A percentile compares a stretch with the other conserved stretches of the same genome.
Evolutionary conservation across 1,140 invertebrate genomes (phyloP).

Genomic region (Helicoverpa armigera): DNA sequence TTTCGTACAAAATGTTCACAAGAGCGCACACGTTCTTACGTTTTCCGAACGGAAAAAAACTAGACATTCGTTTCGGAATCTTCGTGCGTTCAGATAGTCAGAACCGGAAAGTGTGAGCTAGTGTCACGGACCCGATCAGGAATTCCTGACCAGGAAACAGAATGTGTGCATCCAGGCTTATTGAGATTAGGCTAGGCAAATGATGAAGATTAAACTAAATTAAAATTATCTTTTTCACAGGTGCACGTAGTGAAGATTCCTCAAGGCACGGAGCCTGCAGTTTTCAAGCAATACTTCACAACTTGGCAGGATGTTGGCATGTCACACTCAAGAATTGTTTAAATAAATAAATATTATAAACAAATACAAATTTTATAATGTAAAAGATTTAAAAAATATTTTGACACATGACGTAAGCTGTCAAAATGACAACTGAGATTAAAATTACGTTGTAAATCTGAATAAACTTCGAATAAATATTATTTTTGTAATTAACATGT

Average conservation of each 20-base stretch:
- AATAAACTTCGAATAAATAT: background rate
- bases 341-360: conserved; percentile 48
- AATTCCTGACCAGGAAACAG: too few relatives aligned
- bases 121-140: too few relatives aligned
- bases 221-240: conserved; percentile 62
- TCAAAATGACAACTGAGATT: background rate
- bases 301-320: conserved; percentile 91
- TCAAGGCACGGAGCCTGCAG: conserved; percentile 91
- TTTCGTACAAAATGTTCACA: too few relatives aligned
- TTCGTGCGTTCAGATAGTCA: too few relatives aligned
- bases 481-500: too few relatives aligned
- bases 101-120: too few relatives aligned
- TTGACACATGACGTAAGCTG: background rate
- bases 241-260: conserved; percentile 91
- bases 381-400: background rate
- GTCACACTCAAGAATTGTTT: conserved; percentile 86
- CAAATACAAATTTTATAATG: background rate
- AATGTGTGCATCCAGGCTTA: too few relatives aligned
- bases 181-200: too few relatives aligned
- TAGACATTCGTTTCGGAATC: too few relatives aligned
- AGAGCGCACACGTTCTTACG: too few relatives aligned
- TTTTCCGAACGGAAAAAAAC: too few relatives aligned
- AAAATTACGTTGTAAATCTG: background rate
- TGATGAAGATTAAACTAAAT: background rate
- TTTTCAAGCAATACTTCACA: conserved; percentile 93